Percentiles rank a stretch among this genome's conserved stretches.
Evolutionary conservation across 2,888 invertebrate species (phyloP).

Genomic region (Hypolimnas misippus): DNA sequence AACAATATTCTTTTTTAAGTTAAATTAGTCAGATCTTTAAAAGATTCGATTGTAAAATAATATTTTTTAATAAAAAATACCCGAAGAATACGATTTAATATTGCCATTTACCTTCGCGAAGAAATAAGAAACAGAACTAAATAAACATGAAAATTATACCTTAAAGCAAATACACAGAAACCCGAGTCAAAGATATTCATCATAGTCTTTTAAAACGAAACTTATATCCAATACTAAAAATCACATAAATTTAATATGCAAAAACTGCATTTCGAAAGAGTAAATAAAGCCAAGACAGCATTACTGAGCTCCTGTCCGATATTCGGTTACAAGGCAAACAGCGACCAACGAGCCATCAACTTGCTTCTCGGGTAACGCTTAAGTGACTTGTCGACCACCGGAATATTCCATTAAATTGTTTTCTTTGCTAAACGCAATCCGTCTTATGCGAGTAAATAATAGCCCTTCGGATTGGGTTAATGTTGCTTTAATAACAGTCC

Average conservation of each 20-base stretch:
- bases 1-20: no score
- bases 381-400: conserved; percentile 79
- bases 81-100: no score
- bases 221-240: conserved; percentile 9
- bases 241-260: conserved; percentile 17
- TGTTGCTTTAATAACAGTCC: conserved; percentile 25
- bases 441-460: conserved; percentile 60
- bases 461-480: conserved; percentile 47
- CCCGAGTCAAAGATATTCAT: conserved; percentile 4
- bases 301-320: conserved; percentile 69
- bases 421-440: conserved; percentile 70
- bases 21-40: no score
- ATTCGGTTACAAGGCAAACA: conserved; percentile 75
- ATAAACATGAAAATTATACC: not conserved
- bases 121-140: not conserved
- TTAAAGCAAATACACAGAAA: not conserved
- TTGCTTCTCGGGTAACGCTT: conserved; percentile 71
- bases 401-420: conserved; percentile 78
- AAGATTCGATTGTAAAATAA: no score
- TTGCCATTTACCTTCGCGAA: no score
- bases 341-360: conserved; percentile 65
- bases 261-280: conserved; percentile 52
- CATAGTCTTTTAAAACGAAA: conserved; percentile 13
- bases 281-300: conserved; percentile 68
- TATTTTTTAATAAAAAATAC: no score